These are phyloP conservation scores for Cantharis flavilabris DNA, from an alignment of 2,888 invertebrate genomes.

Conservation along the genomic window DNA sequence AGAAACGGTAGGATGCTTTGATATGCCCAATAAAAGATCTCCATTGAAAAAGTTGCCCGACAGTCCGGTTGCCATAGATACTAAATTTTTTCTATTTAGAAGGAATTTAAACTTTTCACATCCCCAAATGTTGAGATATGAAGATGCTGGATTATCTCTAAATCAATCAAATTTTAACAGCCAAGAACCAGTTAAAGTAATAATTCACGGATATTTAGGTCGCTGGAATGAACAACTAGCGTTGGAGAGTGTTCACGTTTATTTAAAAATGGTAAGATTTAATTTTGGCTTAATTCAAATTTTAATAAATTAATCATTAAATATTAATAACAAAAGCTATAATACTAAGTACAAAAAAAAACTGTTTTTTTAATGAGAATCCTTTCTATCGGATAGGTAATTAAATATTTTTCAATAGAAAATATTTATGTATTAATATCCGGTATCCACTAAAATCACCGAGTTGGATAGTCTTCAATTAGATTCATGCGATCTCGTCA, in stretches of 20 bases:
- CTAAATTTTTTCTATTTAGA: constrained; percentile 60
- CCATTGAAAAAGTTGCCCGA: constrained; percentile 62
- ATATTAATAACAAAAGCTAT: too few relatives aligned
- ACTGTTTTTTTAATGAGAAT: too few relatives aligned
- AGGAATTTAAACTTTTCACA: constrained; percentile 49
- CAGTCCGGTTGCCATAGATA: constrained; percentile 59
- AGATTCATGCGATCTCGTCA: too few relatives aligned
- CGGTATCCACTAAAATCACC: too few relatives aligned
- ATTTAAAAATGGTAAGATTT: constrained; percentile 59
- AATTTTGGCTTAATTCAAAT: too few relatives aligned
- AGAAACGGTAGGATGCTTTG: constrained; percentile 64
- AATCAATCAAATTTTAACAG: constrained; percentile 55
- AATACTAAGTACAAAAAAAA: too few relatives aligned
- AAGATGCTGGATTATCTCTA: constrained; percentile 57
- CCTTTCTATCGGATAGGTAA: too few relatives aligned
- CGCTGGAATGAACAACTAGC: constrained; percentile 59
- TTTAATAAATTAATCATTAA: too few relatives aligned
- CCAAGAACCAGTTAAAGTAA: constrained; percentile 56
- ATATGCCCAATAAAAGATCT: constrained; percentile 56
- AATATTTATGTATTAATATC: too few relatives aligned
- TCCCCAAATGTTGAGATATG: constrained; percentile 56
- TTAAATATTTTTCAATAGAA: too few relatives aligned
- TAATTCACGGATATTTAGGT: constrained; percentile 64
- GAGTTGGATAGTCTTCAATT: too few relatives aligned
- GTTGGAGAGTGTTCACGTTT: constrained; percentile 53